These are phyloP conservation scores for Carduelis carduelis DNA, from an alignment of 2,797 vertebrate species.

Conservation along the genomic window DNA sequence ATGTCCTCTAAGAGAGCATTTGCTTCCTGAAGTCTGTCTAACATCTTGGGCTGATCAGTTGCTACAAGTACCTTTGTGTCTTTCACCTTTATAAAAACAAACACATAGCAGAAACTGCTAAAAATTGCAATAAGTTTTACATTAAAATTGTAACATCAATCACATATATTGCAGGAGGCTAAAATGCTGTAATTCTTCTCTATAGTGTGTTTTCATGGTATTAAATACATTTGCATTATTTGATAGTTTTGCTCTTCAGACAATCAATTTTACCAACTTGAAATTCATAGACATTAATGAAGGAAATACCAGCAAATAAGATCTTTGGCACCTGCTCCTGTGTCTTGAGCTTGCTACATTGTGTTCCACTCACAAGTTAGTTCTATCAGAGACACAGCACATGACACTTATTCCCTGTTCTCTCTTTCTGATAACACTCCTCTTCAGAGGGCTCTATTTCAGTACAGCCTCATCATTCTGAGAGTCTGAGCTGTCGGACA, in stretches of 20 bases:
- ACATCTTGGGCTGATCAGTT: conserved; percentile 86
- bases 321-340: neutral
- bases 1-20: conserved; percentile 87
- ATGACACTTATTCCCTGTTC: neutral
- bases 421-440: neutral
- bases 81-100: conserved; percentile 77
- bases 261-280: neutral
- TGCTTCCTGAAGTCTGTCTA: conserved; percentile 84
- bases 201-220: neutral
- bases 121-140: neutral
- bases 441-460: neutral
- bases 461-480: neutral
- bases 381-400: neutral
- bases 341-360: neutral
- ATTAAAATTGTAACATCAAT: neutral
- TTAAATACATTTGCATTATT: neutral
- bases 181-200: neutral
- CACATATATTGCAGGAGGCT: neutral
- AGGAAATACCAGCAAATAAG: neutral
- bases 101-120: neutral
- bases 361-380: neutral
- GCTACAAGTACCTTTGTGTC: conserved; percentile 84
- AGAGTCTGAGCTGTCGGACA: neutral
- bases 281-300: neutral
- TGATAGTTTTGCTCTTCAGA: neutral